Percentiles rank a stretch among this genome's conserved stretches.
Evolutionary conservation across 1,140 invertebrate species (phyloP).

Genomic region (Drosophila sturtevanti): DNA sequence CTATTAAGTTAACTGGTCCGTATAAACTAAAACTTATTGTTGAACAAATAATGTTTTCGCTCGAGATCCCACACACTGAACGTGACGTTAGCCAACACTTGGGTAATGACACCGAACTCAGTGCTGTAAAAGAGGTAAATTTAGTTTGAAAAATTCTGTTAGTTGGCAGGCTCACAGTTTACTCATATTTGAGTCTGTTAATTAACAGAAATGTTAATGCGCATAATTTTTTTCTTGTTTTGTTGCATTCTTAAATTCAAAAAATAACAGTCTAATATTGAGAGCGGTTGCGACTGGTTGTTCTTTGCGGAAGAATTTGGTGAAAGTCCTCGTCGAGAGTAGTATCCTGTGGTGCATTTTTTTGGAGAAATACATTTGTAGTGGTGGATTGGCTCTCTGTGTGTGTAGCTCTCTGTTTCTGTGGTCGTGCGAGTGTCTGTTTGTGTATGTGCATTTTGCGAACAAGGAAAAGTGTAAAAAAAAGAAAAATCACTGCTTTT

Average conservation of each 20-base stretch:
- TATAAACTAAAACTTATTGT: neutral
- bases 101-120: neutral
- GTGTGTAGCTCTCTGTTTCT: conserved; percentile 54
- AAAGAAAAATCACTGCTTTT: conserved; percentile 41
- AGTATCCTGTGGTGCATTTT: conserved; percentile 54
- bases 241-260: neutral
- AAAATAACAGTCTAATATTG: conserved; percentile 45
- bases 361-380: conserved; percentile 45
- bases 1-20: neutral
- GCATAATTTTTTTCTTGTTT: no score
- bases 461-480: conserved; percentile 75
- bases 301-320: conserved; percentile 27
- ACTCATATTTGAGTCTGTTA: neutral
- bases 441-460: conserved; percentile 50
- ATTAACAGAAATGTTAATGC: no score
- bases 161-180: neutral
- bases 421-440: conserved; percentile 52
- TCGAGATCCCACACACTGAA: neutral
- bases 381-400: conserved; percentile 51
- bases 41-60: neutral
- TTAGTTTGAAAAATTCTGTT: neutral
- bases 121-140: neutral
- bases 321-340: conserved; percentile 22
- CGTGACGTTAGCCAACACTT: neutral
- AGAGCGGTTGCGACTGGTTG: conserved; percentile 61